Percentiles rank a stretch among this genome's conserved stretches.
These are phyloP conservation scores for Cepaea hortensis DNA, from an alignment of 2,888 invertebrate species.

Conservation along the genomic window DNA sequence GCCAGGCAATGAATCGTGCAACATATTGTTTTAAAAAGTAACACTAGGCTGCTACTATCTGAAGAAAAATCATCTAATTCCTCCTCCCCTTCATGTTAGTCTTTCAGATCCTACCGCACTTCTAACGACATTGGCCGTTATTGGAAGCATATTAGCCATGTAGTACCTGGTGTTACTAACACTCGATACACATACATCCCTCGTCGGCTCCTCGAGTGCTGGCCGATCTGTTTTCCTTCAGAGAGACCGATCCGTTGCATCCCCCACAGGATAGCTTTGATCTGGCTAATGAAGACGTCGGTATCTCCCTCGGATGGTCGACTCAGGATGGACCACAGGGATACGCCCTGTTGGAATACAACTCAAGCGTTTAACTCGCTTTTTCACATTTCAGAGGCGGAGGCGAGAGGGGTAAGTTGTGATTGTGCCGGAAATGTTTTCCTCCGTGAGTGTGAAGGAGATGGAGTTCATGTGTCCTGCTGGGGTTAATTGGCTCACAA, in stretches of 20 bases:
- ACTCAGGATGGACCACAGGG: neutral
- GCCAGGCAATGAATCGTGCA: too few relatives aligned
- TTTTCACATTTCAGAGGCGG: neutral
- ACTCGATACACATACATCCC: neutral
- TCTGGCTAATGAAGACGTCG: conserved; percentile 37
- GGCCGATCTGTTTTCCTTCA: neutral
- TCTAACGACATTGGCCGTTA: too few relatives aligned
- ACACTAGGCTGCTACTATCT: too few relatives aligned
- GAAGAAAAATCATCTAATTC: too few relatives aligned
- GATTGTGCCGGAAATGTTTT: neutral
- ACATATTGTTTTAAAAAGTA: too few relatives aligned
- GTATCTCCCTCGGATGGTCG: conserved; percentile 1
- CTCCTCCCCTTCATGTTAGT: too few relatives aligned
- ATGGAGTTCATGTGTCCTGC: neutral
- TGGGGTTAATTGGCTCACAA: conserved; percentile 1
- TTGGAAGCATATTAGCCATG: neutral
- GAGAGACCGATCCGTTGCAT: neutral
- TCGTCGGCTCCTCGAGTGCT: neutral
- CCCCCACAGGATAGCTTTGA: neutral
- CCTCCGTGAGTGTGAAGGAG: neutral
- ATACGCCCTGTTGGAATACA: conserved; percentile 14
- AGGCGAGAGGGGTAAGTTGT: neutral
- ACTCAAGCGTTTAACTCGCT: conserved; percentile 16
- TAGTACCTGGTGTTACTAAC: neutral
- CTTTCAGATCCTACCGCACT: too few relatives aligned